A percentile compares a stretch with the other conserved stretches of the same genome.
phyloP scores from a whole-genome alignment of 2,113 vertebrate genomes.

The Chiloscyllium plagiosum region DNA sequence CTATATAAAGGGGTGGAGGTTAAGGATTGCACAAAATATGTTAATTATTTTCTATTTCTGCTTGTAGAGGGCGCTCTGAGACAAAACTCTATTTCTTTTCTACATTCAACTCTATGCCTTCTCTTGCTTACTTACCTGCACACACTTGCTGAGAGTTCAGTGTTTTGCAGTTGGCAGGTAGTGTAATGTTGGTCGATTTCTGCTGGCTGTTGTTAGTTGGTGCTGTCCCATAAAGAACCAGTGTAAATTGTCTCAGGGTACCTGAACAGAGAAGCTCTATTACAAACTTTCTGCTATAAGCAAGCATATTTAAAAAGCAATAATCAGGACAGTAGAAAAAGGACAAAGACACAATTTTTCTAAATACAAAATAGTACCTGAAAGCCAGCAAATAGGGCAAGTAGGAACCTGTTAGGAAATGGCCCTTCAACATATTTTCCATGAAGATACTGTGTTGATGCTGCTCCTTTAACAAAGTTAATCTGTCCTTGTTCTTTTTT shows the following conservation, averaged over 20 bases:
- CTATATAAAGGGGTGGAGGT: background rate
- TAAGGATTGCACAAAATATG: background rate
- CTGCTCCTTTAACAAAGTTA: too few species aligned
- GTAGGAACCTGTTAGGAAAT: background rate
- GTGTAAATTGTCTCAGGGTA: constrained; percentile 80
- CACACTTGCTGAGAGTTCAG: constrained; percentile 86
- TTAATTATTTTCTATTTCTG: background rate
- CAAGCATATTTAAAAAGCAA: background rate
- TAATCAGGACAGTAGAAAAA: background rate
- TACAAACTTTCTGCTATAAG: background rate
- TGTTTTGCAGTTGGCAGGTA: constrained; percentile 88
- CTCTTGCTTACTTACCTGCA: constrained; percentile 71
- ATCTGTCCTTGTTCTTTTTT: too few species aligned
- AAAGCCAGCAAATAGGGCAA: background rate
- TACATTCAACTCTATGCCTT: background rate
- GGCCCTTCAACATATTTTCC: background rate
- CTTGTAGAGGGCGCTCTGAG: background rate
- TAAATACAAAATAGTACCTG: background rate
- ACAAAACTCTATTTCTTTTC: too few species aligned
- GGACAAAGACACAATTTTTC: background rate
- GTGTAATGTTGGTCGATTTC: constrained; percentile 61
- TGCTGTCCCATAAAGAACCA: constrained; percentile 82
- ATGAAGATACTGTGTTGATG: background rate
- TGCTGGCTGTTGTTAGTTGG: constrained; percentile 57
- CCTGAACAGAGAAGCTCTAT: constrained; percentile 51